Percentiles rank a stretch among this genome's conserved stretches.
These are phyloP conservation scores for Antigone vipio DNA, from an alignment of 2,113 vertebrate genomes.

Conservation along the genomic window DNA sequence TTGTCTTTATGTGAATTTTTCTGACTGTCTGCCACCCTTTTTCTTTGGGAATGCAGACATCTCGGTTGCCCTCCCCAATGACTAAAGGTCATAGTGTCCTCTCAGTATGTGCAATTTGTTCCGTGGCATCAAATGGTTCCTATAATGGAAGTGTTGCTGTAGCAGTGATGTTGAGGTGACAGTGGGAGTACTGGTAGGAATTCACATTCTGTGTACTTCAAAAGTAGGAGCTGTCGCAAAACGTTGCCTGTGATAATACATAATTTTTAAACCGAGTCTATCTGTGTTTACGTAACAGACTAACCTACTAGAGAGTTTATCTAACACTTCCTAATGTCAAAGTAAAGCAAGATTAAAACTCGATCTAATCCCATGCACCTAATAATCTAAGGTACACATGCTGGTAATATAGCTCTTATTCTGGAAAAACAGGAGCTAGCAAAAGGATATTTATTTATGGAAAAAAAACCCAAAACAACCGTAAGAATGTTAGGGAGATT, in stretches of 20 bases:
- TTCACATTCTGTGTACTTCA: background rate
- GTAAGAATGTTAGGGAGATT: background rate
- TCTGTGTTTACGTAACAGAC: background rate
- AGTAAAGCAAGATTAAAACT: background rate
- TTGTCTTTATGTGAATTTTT: background rate
- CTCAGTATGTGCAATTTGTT: background rate
- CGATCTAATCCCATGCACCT: background rate
- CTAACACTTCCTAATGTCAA: background rate
- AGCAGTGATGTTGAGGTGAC: background rate
- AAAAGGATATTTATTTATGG: background rate
- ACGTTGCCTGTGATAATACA: background rate
- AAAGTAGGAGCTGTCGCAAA: background rate
- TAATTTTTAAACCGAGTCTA: background rate
- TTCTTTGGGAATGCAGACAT: accelerated
- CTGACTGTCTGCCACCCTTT: background rate
- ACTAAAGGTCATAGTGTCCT: background rate
- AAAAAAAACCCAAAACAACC: background rate
- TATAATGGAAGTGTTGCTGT: background rate
- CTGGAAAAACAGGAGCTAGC: background rate
- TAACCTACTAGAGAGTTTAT: background rate
- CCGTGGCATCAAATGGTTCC: background rate
- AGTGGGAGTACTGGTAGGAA: background rate
- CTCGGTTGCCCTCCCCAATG: background rate
- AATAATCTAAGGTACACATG: background rate
- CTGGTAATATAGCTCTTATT: background rate